Conservation (phyloP, 2,113 vertebrate genomes). For the Chaetodon auriga region DNA sequence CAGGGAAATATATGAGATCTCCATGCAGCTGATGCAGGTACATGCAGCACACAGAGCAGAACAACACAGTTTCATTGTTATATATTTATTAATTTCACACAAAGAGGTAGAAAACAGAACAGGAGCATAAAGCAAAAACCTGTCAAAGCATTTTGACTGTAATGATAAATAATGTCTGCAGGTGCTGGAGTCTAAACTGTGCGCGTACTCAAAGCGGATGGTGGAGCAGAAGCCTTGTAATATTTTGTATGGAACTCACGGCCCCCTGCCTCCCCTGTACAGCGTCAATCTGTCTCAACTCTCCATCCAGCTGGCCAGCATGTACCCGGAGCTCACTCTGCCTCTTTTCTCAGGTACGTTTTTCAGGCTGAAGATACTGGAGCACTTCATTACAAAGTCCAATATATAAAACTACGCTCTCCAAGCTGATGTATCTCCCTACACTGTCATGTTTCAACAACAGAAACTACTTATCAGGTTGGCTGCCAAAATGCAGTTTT, state of each 20-base stretch:
- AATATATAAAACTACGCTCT: not conserved
- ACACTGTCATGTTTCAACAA: not conserved
- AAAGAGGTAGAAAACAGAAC: not conserved
- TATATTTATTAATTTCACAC: not conserved
- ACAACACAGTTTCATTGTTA: not conserved
- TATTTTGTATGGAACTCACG: constrained; percentile 95
- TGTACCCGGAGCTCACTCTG: constrained; percentile 98
- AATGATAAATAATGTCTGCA: constrained; percentile 61
- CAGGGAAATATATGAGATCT: constrained; percentile 98
- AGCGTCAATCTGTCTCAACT: constrained; percentile 93
- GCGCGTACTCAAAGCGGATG: constrained; percentile 95
- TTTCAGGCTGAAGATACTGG: not conserved
- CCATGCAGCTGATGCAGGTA: constrained; percentile 99
- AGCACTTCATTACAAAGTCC: too few relatives aligned
- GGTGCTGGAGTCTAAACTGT: constrained; percentile 96
- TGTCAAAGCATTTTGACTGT: not conserved
- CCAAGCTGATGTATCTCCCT: not conserved
- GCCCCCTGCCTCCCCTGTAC: constrained; percentile 94
- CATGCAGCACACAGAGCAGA: constrained; percentile 1
- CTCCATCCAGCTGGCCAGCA: constrained; percentile 94
- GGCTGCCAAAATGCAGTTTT: not conserved
- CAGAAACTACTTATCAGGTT: not conserved
- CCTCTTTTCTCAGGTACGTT: constrained; percentile 96
- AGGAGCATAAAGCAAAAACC: not conserved
- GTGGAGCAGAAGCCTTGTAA: constrained; percentile 94